Conservation (phyloP, 2,797 vertebrate genomes). For the Iguana delicatissima region DNA sequence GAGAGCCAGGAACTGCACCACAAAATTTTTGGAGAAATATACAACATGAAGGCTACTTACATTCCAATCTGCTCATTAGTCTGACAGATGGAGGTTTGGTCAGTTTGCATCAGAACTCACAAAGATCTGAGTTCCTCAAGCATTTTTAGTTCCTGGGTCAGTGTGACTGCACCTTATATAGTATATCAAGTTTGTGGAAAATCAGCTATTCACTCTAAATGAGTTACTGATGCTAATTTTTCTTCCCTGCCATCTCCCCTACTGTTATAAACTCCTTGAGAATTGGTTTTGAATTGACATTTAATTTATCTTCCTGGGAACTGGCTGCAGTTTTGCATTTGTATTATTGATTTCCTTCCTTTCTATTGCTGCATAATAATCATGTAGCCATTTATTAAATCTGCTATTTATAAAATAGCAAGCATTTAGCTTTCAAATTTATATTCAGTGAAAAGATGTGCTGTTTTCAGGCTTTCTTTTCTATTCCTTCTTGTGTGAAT, state of each 20-base stretch:
- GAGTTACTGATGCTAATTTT: conserved; percentile 34
- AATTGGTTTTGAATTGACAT: conserved; percentile 65
- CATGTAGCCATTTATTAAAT: conserved; percentile 67
- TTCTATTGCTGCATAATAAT: conserved; percentile 55
- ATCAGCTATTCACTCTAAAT: conserved; percentile 17
- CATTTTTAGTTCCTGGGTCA: background rate
- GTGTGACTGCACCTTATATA: accelerated
- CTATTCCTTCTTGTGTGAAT: background rate
- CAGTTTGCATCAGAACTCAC: background rate
- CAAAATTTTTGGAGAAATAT: background rate
- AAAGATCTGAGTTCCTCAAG: background rate
- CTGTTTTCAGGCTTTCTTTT: conserved; percentile 57
- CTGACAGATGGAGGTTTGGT: background rate
- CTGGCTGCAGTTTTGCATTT: conserved; percentile 58
- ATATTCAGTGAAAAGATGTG: conserved; percentile 61
- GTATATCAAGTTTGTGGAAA: conserved; percentile 33
- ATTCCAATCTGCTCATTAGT: background rate
- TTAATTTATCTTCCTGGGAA: conserved; percentile 70
- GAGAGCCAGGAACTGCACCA: background rate
- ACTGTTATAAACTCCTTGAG: conserved; percentile 46
- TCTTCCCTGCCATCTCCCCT: conserved; percentile 17
- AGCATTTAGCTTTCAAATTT: conserved; percentile 60
- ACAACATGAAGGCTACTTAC: background rate
- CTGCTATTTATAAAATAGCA: conserved; percentile 64
- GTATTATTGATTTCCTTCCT: conserved; percentile 48